Conservation (phyloP, 2,797 vertebrate genomes). For the Galago senegalensis region DNA sequence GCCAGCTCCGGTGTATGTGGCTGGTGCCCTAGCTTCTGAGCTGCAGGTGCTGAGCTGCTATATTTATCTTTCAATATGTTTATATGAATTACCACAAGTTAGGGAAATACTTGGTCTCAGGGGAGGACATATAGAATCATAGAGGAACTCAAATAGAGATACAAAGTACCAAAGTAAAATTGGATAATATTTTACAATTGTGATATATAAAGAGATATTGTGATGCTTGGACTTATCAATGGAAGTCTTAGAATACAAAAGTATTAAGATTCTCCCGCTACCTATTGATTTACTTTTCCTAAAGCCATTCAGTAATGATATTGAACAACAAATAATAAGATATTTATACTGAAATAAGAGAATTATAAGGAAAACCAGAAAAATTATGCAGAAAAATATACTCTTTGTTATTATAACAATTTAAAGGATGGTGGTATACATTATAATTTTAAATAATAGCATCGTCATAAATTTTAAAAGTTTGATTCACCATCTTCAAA, state of each 20-base stretch:
- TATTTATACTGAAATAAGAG: conserved; percentile 24
- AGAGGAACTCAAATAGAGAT: not conserved
- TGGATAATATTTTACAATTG: not conserved
- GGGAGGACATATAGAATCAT: not conserved
- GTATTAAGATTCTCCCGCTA: not conserved
- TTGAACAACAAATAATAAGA: conserved; percentile 17
- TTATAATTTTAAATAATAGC: conserved; percentile 12
- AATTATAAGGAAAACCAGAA: not conserved
- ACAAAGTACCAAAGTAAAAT: not conserved
- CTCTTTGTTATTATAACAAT: not conserved
- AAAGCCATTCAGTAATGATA: not conserved
- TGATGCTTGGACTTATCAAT: not conserved
- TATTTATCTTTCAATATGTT: not conserved
- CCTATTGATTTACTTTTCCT: not conserved
- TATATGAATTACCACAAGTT: not conserved
- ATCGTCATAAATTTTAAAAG: not conserved
- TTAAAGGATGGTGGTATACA: not conserved
- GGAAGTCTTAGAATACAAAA: not conserved
- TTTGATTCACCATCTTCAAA: conserved; percentile 25
- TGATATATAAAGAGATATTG: not conserved
- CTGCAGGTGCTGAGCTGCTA: too few relatives aligned
- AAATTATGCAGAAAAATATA: not conserved
- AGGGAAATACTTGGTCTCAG: not conserved
- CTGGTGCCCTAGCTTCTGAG: too few relatives aligned
- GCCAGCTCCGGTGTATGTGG: too few relatives aligned